These are phyloP conservation scores for Limnephilus marmoratus DNA, from an alignment of 2,888 invertebrate genomes.

Conservation along the genomic window DNA sequence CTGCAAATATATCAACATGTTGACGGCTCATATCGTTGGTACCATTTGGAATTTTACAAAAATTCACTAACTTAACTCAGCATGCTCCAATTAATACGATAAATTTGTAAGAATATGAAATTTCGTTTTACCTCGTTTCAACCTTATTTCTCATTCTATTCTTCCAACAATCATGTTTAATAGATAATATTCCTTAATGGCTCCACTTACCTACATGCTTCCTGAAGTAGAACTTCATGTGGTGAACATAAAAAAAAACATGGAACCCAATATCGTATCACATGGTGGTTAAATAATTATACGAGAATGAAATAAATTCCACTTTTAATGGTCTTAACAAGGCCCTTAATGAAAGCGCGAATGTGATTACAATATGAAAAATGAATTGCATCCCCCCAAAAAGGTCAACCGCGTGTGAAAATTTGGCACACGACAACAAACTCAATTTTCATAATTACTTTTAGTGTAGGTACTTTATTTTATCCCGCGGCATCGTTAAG, in stretches of 20 bases:
- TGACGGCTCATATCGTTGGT: no score
- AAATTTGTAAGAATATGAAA: neutral
- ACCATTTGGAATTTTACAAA: no score
- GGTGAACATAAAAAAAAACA: neutral
- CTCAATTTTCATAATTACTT: slow-evolving; percentile 40
- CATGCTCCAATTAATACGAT: no score
- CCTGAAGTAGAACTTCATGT: neutral
- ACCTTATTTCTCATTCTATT: neutral
- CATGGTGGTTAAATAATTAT: neutral
- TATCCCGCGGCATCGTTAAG: slow-evolving; percentile 39
- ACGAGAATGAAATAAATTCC: neutral
- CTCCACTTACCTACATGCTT: neutral
- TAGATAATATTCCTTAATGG: neutral
- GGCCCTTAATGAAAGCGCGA: neutral
- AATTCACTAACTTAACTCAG: no score
- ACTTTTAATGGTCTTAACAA: neutral
- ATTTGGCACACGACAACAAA: slow-evolving; percentile 44
- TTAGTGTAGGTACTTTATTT: slow-evolving; percentile 12
- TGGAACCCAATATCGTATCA: neutral
- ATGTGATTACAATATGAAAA: slow-evolving; percentile 10
- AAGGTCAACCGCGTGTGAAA: slow-evolving; percentile 17
- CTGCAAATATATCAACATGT: no score
- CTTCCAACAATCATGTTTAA: neutral
- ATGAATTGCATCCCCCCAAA: slow-evolving; percentile 3
- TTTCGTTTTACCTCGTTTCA: neutral